These are phyloP conservation scores for Leucoraja ocellata DNA, from an alignment of 2,797 vertebrate genomes.

Conservation along the genomic window DNA sequence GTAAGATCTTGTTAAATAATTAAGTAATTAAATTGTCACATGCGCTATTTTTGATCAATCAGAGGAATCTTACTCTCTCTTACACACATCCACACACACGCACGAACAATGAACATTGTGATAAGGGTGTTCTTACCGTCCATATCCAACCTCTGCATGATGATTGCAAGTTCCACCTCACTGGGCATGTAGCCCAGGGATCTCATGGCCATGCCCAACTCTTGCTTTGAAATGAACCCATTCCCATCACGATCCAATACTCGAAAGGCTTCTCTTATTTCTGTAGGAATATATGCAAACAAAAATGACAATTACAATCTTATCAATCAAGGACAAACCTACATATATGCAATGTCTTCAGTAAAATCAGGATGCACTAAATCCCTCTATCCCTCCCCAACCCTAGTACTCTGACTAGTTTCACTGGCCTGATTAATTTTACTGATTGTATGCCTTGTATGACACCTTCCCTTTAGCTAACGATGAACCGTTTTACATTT, in stretches of 20 bases:
- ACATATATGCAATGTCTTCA: background rate
- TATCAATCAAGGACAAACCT: background rate
- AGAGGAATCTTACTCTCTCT: too few species aligned
- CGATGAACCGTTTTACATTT: too few species aligned
- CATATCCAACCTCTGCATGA: slow-evolving; percentile 93
- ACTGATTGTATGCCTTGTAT: too few species aligned
- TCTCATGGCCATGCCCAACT: slow-evolving; percentile 92
- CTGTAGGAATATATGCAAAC: slow-evolving; percentile 53
- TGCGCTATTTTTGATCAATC: background rate
- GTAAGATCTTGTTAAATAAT: background rate
- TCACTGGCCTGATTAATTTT: too few species aligned
- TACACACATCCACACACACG: too few species aligned
- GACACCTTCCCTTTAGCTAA: too few species aligned
- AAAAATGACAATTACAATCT: background rate
- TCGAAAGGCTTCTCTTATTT: slow-evolving; percentile 85
- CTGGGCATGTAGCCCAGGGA: slow-evolving; percentile 90
- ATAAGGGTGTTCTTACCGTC: slow-evolving; percentile 67
- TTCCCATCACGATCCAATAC: slow-evolving; percentile 85
- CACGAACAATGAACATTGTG: background rate
- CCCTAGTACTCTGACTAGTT: too few species aligned
- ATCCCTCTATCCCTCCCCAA: too few species aligned
- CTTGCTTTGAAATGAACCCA: slow-evolving; percentile 91
- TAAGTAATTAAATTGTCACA: background rate
- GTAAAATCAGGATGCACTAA: background rate
- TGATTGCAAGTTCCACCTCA: slow-evolving; percentile 87